Evolutionary conservation across 1,140 invertebrate species (phyloP).

Genomic region (Drosophila aff.): DNA sequence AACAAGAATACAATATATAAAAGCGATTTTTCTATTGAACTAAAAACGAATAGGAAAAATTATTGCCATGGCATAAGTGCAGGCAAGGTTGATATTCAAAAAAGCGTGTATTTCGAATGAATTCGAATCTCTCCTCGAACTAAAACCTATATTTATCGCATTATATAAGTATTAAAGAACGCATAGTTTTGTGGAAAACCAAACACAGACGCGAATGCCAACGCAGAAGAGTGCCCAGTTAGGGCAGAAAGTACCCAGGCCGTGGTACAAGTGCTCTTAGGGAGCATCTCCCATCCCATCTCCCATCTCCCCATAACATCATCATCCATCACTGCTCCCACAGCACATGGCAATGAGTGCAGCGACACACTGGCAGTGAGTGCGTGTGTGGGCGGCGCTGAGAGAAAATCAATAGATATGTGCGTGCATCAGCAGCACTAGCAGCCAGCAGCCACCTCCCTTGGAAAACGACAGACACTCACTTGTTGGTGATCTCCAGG

Average conservation of each 20-base stretch:
- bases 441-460: too few relatives aligned
- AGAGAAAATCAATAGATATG: constrained; percentile 50
- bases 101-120: background rate
- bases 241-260: background rate
- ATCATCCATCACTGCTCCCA: constrained; percentile 1
- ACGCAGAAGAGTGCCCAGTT: background rate
- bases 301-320: too few relatives aligned
- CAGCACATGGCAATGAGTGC: constrained; percentile 20
- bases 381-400: constrained; percentile 13
- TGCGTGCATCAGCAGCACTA: background rate
- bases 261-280: background rate
- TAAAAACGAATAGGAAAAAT: background rate
- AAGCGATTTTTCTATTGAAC: background rate
- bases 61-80: background rate
- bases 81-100: background rate
- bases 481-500: constrained; percentile 90
- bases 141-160: constrained; percentile 9
- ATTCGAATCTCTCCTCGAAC: constrained; percentile 4
- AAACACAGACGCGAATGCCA: background rate
- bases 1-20: background rate
- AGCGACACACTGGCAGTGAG: background rate
- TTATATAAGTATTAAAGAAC: constrained; percentile 28
- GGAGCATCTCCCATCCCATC: background rate
- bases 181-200: constrained; percentile 6
- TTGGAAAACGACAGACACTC: constrained; percentile 68